These are phyloP conservation scores for Oophaga pumilio DNA, from an alignment of 2,113 vertebrate genomes.

Conservation along the genomic window DNA sequence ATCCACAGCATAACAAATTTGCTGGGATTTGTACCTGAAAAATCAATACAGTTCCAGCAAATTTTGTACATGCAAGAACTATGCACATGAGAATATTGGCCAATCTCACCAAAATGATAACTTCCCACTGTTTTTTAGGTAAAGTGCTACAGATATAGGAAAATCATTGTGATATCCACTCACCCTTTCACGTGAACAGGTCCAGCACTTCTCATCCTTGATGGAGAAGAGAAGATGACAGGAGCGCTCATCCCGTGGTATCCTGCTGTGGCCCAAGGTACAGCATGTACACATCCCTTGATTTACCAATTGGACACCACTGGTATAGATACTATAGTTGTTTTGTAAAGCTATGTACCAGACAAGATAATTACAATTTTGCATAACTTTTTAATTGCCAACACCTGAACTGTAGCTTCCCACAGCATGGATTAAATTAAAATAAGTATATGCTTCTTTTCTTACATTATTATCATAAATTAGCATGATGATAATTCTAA, in stretches of 20 bases:
- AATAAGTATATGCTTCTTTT: conserved; percentile 24
- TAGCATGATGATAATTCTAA: conserved; percentile 41
- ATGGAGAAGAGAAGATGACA: too few relatives aligned
- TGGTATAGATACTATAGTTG: neutral
- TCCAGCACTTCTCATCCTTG: too few relatives aligned
- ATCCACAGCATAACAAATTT: too few relatives aligned
- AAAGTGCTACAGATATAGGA: too few relatives aligned
- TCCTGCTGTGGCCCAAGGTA: neutral
- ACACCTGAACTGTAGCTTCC: conserved; percentile 9
- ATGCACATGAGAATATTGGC: too few relatives aligned
- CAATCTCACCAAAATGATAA: too few relatives aligned
- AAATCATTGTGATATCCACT: too few relatives aligned
- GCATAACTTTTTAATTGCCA: conserved; percentile 17
- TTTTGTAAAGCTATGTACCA: neutral
- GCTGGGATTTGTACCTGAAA: too few relatives aligned
- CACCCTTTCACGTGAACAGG: too few relatives aligned
- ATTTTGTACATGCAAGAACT: too few relatives aligned
- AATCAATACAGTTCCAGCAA: too few relatives aligned
- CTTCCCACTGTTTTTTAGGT: too few relatives aligned
- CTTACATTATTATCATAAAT: conserved; percentile 27
- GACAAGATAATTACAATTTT: conserved; percentile 15
- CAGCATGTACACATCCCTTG: neutral
- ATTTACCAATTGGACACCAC: neutral
- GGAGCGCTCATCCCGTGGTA: neutral
- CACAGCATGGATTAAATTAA: neutral